Evolutionary conservation across 2,888 invertebrate species (phyloP).

Genomic region (Cephus nigrinus): DNA sequence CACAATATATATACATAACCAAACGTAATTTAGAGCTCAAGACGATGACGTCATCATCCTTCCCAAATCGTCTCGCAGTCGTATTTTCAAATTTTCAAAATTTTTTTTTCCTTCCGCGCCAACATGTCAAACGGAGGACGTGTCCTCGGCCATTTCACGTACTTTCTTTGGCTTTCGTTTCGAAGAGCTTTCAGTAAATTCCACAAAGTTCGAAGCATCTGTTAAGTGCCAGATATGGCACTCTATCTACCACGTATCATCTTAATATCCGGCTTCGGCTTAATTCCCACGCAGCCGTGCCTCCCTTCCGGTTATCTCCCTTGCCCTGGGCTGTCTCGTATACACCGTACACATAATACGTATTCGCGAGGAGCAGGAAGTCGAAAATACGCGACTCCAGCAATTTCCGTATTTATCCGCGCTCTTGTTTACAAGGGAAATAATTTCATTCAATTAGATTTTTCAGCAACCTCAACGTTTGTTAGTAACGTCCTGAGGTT

Average conservation of each 20-base stretch:
- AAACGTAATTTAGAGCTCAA: neutral
- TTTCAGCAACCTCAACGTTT: neutral
- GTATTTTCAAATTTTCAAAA: neutral
- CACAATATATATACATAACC: neutral
- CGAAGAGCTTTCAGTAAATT: neutral
- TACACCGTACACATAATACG: neutral
- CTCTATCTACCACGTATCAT: constrained; percentile 23
- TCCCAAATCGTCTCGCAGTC: neutral
- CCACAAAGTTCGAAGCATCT: constrained; percentile 19
- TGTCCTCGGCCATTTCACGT: neutral
- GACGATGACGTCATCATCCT: neutral
- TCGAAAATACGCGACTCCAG: neutral
- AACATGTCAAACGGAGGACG: neutral
- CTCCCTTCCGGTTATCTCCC: constrained; percentile 8
- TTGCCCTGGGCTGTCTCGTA: neutral
- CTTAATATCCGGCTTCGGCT: constrained; percentile 20
- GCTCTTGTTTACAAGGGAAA: constrained; percentile 6
- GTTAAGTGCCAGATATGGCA: constrained; percentile 17
- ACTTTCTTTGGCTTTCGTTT: neutral
- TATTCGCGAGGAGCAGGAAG: neutral
- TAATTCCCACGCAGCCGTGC: constrained; percentile 10
- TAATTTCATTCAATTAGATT: constrained; percentile 19
- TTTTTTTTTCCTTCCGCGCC: neutral
- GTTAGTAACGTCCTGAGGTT: neutral
- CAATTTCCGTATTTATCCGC: neutral